Evolutionary conservation across 2,888 invertebrate species (phyloP).

Genomic region (Galeopsomyia nigrocyanea): DNA sequence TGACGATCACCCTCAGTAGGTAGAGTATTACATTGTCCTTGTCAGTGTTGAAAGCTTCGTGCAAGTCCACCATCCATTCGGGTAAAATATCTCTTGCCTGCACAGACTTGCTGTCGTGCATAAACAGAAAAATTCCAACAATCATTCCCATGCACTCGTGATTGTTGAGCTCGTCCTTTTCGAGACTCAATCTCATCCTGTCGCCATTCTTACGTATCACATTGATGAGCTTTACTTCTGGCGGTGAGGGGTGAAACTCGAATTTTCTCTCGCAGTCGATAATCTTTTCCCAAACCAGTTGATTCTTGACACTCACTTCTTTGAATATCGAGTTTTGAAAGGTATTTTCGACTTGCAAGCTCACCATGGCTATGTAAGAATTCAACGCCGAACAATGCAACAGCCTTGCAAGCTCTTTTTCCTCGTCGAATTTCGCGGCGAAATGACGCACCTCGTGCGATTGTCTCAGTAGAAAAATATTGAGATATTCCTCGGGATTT

Average conservation of each 20-base stretch:
- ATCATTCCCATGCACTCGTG: conserved; percentile 80
- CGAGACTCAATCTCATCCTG: conserved; percentile 60
- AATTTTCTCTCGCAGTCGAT: conserved; percentile 71
- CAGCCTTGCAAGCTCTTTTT: conserved; percentile 68
- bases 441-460: conserved; percentile 47
- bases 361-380: conserved; percentile 73
- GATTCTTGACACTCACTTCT: conserved; percentile 66
- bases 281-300: conserved; percentile 73
- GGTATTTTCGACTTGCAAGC: conserved; percentile 72
- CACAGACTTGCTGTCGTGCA: conserved; percentile 66
- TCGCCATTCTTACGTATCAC: conserved; percentile 47
- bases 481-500: background rate
- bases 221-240: conserved; percentile 67
- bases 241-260: conserved; percentile 68
- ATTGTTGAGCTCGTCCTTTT: conserved; percentile 75
- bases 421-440: conserved; percentile 51
- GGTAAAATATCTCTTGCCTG: conserved; percentile 49
- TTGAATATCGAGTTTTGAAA: conserved; percentile 69
- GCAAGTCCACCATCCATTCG: conserved; percentile 69
- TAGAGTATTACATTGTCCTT: conserved; percentile 75
- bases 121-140: conserved; percentile 73
- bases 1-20: conserved; percentile 75
- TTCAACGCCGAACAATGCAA: conserved; percentile 79
- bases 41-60: conserved; percentile 62
- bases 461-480: background rate